These are phyloP conservation scores for Acrobasis consociella DNA, from an alignment of 2,888 invertebrate species.

Conservation along the genomic window DNA sequence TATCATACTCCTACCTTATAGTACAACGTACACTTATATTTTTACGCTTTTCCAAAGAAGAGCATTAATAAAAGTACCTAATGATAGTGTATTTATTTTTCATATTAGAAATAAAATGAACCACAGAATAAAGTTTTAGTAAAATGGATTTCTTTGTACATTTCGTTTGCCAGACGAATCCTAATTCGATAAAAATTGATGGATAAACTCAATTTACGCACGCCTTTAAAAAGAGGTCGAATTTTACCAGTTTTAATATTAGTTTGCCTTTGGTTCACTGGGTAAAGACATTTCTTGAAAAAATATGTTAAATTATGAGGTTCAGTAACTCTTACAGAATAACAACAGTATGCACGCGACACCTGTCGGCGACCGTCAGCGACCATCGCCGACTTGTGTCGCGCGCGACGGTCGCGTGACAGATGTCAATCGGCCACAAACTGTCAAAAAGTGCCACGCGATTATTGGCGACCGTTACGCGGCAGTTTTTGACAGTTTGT, in stretches of 20 bases:
- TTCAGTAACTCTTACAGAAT: too few relatives aligned
- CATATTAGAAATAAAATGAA: slow-evolving; percentile 1
- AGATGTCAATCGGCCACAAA: too few relatives aligned
- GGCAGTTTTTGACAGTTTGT: too few relatives aligned
- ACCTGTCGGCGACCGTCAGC: too few relatives aligned
- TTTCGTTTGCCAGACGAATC: slow-evolving; percentile 12
- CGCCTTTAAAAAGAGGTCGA: not conserved
- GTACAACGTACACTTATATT: too few relatives aligned
- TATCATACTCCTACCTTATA: too few relatives aligned
- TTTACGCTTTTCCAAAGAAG: not conserved
- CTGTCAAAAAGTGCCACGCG: too few relatives aligned
- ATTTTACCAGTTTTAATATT: not conserved
- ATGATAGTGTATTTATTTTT: slow-evolving; percentile 1
- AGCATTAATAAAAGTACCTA: not conserved
- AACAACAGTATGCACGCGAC: too few relatives aligned
- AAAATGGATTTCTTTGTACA: slow-evolving; percentile 12
- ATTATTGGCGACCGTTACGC: too few relatives aligned
- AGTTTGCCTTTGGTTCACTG: not conserved
- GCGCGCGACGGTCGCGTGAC: too few relatives aligned
- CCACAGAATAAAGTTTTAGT: not conserved
- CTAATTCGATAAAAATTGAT: slow-evolving; percentile 11
- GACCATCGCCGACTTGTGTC: too few relatives aligned
- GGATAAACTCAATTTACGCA: slow-evolving; percentile 8
- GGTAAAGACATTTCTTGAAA: not conserved
- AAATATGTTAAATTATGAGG: not conserved